phyloP scores from a whole-genome alignment of 2,113 vertebrate genomes.

The Dasyornis broadbenti region DNA sequence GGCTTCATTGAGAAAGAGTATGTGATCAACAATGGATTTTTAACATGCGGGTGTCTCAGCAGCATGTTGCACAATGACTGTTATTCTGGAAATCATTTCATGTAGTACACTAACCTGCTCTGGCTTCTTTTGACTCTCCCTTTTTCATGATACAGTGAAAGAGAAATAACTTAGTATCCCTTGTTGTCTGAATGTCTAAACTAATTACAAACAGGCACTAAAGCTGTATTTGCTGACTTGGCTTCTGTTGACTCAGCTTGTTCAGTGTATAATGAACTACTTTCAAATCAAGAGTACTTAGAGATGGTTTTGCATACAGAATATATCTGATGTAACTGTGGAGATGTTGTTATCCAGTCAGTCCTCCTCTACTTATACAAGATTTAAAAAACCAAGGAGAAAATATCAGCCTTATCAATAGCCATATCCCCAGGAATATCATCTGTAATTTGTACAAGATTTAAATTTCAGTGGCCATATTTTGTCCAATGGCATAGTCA shows the following conservation, averaged over 20 bases:
- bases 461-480: not conserved
- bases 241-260: not conserved
- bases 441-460: not conserved
- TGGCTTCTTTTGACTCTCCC: slow-evolving; percentile 12
- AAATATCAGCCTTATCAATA: not conserved
- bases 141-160: not conserved
- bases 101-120: not conserved
- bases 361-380: not conserved
- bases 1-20: not conserved
- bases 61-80: not conserved
- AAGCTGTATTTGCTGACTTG: not conserved
- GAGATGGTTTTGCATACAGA: not conserved
- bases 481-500: not conserved
- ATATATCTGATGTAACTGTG: not conserved
- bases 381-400: not conserved
- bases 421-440: rapidly evolving
- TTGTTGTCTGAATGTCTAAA: not conserved
- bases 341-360: not conserved
- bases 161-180: not conserved
- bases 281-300: slow-evolving; percentile 1
- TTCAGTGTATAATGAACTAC: not conserved
- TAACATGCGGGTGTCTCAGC: not conserved
- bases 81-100: not conserved
- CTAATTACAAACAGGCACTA: not conserved
- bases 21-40: not conserved